Evolutionary conservation across 2,888 invertebrate species (phyloP), one percentile per base, ranked within the genome.

Genomic region (Sphaerophoria taeniata): DNA sequence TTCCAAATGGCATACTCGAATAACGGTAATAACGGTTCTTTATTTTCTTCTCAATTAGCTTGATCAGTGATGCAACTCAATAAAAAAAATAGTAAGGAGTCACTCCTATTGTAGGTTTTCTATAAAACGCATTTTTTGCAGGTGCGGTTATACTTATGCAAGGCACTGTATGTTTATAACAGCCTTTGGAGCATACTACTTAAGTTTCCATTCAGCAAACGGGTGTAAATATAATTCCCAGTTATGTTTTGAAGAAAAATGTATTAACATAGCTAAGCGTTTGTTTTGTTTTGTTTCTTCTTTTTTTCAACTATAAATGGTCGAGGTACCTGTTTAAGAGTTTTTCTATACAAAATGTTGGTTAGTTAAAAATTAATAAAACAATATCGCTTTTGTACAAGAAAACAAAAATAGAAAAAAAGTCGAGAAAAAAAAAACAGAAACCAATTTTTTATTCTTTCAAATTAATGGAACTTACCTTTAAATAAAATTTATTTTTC

Each of bases 401-500:
- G 58, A 87, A 87, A 87, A 78, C 61, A 79, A 87, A 84, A 78
- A 75, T 24, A 24, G 4, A 49, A 65, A 83, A 70, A 82, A 71
- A 69, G 82, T 65, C 88, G 76, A 80, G 71, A 87, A 87, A 75
- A 81, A 84, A 58, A 78, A 77, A 87, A 87, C 80, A 88, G 87
- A 88, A 87, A 85, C 89, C 88, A 89, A 90, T 89, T 89, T 74
- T 71, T 74, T 51, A 60, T 71, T 67, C 74, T 75, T 74, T 90
- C 89, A 24, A 88, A 89, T 88, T 88, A 89, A 89, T 88, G 88
- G 89, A 90, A 91, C 90, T 91, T 91, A 91, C 91, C 91, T 91
- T 90, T 89, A 88, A 84, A 87, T 88, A 88, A 87, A 78, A 84
- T 86, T 76, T 65, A 71, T 71, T 80, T 84, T 83, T 79, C 69